Evolutionary conservation across 2,113 vertebrate species (phyloP), one percentile per base, ranked within the genome.

Genomic region (Aleadryas rufinucha): DNA sequence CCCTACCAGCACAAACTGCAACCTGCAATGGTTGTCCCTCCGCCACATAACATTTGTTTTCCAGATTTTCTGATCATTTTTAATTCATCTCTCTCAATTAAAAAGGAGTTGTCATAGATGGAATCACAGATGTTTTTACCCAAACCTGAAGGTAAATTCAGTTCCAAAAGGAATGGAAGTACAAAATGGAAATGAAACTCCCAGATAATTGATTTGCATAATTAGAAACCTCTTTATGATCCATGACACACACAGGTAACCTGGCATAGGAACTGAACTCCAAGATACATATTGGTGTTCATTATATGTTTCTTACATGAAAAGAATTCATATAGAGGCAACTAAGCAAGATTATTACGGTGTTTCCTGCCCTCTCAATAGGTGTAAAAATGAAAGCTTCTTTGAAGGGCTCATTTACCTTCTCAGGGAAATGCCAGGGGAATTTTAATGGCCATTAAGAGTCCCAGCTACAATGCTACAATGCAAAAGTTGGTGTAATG

Each of bases 391-490:
- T 72, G 47, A 97, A 93, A 64, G 42, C 33, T 93, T 84, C 69
- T 94, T 93, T 94, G 60, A 95, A 83, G 63, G 37, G 7, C 65
- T 95, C n/a, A 22, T 70, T 90, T 97, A 69, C 79, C 84, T 96
- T 88, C 78, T n/a, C 33, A 76, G 76, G 85, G 53, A 92, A 96
- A 96, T 56, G 54, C 52, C n/a, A 22, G 69, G 79, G 84, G 93
- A 97, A 97, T 95, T 97, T 94, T 97, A 97, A 97, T 93, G 93
- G 82, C 79, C 83, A 93, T 97, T 97, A 95, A 92, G 77, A 93
- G 66, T 91, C 88, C 85, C 70, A 33, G 27, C 68, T 90, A 71
- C 81, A 97, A 88, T 79, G 27, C 68, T 90, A 71, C 81, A 97
- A 88, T 79, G 74, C 84, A 86, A 92, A 98, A 95, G 89, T 97